Percentiles rank a stretch among this genome's conserved stretches.
These are phyloP conservation scores for Sebastes itinus DNA, from an alignment of 2,797 vertebrate genomes.

Conservation along the genomic window DNA sequence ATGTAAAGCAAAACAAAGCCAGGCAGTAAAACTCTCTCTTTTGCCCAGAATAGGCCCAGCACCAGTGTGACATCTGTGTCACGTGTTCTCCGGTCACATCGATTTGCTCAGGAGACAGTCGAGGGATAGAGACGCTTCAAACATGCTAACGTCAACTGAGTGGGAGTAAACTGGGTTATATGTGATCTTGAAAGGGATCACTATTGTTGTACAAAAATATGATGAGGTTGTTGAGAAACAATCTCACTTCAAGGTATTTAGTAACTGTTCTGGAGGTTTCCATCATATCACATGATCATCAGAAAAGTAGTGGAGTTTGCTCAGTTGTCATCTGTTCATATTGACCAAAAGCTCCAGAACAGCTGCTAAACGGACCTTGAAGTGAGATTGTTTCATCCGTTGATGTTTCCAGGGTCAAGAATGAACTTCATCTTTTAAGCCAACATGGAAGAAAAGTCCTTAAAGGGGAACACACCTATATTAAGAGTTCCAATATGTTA, in stretches of 20 bases:
- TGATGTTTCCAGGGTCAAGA: background rate
- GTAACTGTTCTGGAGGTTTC: background rate
- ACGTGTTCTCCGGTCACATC: slow-evolving; percentile 35
- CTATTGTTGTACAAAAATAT: too few relatives aligned
- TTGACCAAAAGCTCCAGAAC: background rate
- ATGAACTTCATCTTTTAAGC: background rate
- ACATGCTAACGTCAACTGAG: background rate
- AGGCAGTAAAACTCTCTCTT: background rate
- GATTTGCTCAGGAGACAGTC: slow-evolving; percentile 22
- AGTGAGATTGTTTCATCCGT: background rate
- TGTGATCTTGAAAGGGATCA: background rate
- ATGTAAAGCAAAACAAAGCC: background rate
- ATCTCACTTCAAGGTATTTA: background rate
- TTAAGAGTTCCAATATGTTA: background rate
- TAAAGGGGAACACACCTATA: background rate
- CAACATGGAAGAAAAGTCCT: background rate
- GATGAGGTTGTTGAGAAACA: background rate
- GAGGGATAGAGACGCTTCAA: slow-evolving; percentile 13
- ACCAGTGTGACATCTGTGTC: slow-evolving; percentile 64
- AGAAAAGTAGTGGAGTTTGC: background rate
- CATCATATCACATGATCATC: background rate
- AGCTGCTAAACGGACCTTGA: background rate
- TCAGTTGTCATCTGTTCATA: background rate
- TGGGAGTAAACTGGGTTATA: too few relatives aligned
- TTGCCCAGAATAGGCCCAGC: slow-evolving; percentile 45